A percentile compares a stretch with the other conserved stretches of the same genome.
Evolutionary conservation across 2,113 vertebrate species (phyloP).

Genomic region (Corythaeola cristata): DNA sequence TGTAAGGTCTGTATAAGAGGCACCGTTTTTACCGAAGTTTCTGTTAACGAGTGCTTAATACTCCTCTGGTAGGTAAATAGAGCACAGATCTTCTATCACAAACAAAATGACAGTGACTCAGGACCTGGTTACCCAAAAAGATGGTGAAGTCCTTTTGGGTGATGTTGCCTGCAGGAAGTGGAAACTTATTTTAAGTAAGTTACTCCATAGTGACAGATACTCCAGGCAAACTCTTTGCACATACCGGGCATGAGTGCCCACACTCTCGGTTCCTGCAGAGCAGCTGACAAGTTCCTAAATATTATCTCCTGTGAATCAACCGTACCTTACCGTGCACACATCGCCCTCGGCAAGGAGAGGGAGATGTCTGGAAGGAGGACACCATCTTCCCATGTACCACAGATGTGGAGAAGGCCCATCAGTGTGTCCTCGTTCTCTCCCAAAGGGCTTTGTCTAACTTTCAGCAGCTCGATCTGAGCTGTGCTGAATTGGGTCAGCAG

Average conservation of each 20-base stretch:
- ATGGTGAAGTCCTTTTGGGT: neutral
- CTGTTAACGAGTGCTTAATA: neutral
- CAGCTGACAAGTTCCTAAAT: neutral
- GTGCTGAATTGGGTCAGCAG: neutral
- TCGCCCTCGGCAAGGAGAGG: neutral
- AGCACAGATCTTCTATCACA: neutral
- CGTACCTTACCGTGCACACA: fast-evolving
- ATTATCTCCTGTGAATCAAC: neutral
- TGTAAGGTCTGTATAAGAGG: neutral
- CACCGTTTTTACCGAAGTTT: neutral
- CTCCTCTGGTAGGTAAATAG: neutral
- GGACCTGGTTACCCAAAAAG: neutral
- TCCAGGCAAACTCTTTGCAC: neutral
- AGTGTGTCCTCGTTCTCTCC: neutral
- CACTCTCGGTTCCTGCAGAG: neutral
- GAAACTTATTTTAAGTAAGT: neutral
- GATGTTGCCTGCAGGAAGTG: neutral
- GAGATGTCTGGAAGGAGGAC: neutral
- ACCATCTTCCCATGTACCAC: fast-evolving
- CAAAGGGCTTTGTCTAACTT: neutral
- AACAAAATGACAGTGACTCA: neutral
- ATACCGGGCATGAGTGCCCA: fast-evolving
- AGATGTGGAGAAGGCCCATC: fast-evolving
- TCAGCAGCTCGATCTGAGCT: neutral
- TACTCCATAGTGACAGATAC: neutral